A percentile compares a stretch with the other conserved stretches of the same genome.
Conservation (phyloP, 1,140 invertebrate species). For the Orchestia grillus region DNA sequence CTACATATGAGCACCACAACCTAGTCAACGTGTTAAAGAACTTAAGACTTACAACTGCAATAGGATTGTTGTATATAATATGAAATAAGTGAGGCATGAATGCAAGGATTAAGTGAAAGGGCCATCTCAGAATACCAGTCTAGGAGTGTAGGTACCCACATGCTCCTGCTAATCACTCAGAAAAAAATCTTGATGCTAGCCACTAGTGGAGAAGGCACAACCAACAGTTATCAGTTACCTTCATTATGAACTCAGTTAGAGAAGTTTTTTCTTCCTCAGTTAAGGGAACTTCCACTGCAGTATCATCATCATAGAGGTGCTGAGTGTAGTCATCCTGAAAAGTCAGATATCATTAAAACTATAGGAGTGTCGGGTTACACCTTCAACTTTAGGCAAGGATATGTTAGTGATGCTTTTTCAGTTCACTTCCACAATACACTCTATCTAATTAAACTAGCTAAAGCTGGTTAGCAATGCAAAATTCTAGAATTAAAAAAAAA, state of each 20-base stretch:
- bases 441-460: no score
- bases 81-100: not conserved
- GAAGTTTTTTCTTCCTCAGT: not conserved
- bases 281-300: not conserved
- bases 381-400: not conserved
- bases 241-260: slow-evolving; percentile 24
- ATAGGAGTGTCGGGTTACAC: not conserved
- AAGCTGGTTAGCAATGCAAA: no score
- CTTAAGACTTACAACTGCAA: no score
- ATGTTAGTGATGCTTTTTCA: no score
- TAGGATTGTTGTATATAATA: not conserved
- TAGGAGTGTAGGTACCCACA: no score
- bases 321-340: slow-evolving; percentile 39
- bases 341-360: not conserved
- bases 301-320: slow-evolving; percentile 43
- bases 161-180: not conserved
- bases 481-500: no score
- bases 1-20: no score
- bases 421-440: no score
- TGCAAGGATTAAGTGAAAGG: not conserved
- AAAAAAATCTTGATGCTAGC: not conserved
- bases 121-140: not conserved
- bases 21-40: no score
- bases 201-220: not conserved
- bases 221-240: not conserved